Evolutionary conservation across 1,140 invertebrate species (phyloP).

Genomic region (Ostrea denselamellosa): DNA sequence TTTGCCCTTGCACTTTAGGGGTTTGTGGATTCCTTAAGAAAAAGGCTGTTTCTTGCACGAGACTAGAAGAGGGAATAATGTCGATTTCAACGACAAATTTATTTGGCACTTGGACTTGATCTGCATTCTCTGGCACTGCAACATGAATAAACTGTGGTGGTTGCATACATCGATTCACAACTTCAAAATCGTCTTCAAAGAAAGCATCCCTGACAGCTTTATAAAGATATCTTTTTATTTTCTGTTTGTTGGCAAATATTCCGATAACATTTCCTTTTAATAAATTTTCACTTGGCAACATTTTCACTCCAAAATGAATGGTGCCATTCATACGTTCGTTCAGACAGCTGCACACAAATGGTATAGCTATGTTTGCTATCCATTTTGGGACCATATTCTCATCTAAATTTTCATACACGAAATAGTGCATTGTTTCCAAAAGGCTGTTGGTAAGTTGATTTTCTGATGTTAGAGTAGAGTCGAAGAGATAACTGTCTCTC

Average conservation of each 20-base stretch:
- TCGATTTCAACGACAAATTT: constrained; percentile 63
- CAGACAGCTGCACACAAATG: constrained; percentile 62
- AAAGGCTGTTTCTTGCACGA: constrained; percentile 53
- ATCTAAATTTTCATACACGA: not conserved
- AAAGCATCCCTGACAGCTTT: constrained; percentile 49
- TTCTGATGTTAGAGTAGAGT: constrained; percentile 1
- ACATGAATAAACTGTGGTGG: constrained; percentile 61
- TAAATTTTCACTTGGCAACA: constrained; percentile 24
- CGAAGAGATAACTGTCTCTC: not conserved
- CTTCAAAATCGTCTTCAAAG: constrained; percentile 47
- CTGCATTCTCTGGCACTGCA: not conserved
- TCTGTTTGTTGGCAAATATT: constrained; percentile 45
- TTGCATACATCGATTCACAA: constrained; percentile 55
- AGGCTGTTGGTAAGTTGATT: not conserved
- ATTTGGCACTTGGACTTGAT: not conserved
- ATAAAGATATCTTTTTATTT: constrained; percentile 45
- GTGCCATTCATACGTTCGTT: constrained; percentile 65
- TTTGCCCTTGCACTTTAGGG: not conserved
- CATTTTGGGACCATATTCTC: not conserved
- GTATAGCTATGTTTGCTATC: constrained; percentile 55
- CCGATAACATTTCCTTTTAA: constrained; percentile 59
- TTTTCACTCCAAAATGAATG: constrained; percentile 63
- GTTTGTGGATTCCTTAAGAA: not conserved
- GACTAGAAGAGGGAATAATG: constrained; percentile 53
- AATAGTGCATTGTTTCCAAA: not conserved